Base-by-base conservation (phyloP, 2,797 vertebrate genomes). In the Danio aesculapii region DNA sequence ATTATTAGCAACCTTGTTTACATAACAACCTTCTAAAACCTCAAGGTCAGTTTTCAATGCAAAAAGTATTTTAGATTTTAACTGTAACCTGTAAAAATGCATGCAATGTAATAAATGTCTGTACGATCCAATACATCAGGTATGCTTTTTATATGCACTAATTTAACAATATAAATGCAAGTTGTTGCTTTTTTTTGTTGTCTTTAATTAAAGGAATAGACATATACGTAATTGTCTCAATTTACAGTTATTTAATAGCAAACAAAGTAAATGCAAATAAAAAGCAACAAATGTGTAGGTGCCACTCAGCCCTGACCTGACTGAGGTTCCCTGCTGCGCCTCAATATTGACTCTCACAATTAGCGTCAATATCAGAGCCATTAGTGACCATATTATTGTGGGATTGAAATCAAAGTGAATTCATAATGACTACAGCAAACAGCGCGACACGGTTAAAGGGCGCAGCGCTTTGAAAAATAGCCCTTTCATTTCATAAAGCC, bases 371-470 rank as follows among this genome's bases (percentile, higher is more conserved):
- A 95, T 92, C 87, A 89, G 93, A 95, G 94, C 94, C 94, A 95
- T 95, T 96, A 95, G 93, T 93, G 94, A 95, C 94, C 93, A 93
- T 93, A 96, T 96, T 95, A 95, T 95, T 95, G 94, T 95, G 93
- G 91, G 93, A 94, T 95, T 95, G 94, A 91, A 93, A 93, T 93
- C 91, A 91, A 92, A 94, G 92, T 92, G 92, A 93, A 93, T 95
- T 93, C 92, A 95, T 94, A 93, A 91, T 95, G 94, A 95, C 77
- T 85, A 59, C 92, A 93, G 87, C 91, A 92, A 93, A 94, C 93
- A 95, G 94, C 92, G 92, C 85, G 92, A 93, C 77, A 92, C 90
- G 93, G 94, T 92, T 94, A 94, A 94, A 95, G 92, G 94, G 94
- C 94, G 93, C 94, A 93, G 94, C 94, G 92, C 89, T 94, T 93